Base-by-base conservation (phyloP, 2,797 vertebrate species). In the Lepus oiostolus region DNA sequence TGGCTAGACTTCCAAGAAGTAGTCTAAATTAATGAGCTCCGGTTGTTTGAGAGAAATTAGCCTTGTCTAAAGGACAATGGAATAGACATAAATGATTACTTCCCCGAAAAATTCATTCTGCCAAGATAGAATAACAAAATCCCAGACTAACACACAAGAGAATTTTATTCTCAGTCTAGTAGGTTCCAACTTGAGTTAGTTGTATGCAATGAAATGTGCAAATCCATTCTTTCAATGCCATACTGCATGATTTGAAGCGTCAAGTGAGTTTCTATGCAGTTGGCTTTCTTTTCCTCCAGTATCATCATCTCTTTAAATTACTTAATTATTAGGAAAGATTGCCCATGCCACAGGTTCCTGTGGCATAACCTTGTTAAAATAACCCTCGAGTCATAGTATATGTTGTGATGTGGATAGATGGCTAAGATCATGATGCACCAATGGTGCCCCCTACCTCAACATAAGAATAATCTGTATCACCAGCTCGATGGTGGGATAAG, bases 1-100 rank as follows among this genome's bases (percentile, higher is more conserved):
- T 81, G 67, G 28, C 24, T 17, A 60, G 83, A 86, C 87, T 94
- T 52, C 62, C 35, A 89, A 90, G 80, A 91, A 93, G 68, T 71
- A 87, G 47, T 94, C 35, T 87, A 88, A 82, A 91, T 96, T 96
- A 85, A 96, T 90, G 74, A 96, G 79, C 35, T 63, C 58, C 88
- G 75, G 9, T 63, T 93, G 68, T 83, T 88, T 95, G 67, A 95
- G 85, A 95, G 62, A 95, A 93, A 93, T 85, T 85, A 90, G 75
- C n/a, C 54, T 92, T 95, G 63, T 92, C 47, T 12, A 5, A 94
- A 84, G 85, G 47, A 94, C 63, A 89, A 94, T 93, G 38, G 14
- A 68, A 93, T 47, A 88, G 58, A 87, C 38, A 94, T 77, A 88
- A 96, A 81, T 71, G n/a, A 81, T 87, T 35, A 58, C 54, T 95